Percentiles rank a stretch among this genome's conserved stretches.
Evolutionary conservation across 2,797 vertebrate genomes (phyloP).

Genomic region (Tragopan temminckii): DNA sequence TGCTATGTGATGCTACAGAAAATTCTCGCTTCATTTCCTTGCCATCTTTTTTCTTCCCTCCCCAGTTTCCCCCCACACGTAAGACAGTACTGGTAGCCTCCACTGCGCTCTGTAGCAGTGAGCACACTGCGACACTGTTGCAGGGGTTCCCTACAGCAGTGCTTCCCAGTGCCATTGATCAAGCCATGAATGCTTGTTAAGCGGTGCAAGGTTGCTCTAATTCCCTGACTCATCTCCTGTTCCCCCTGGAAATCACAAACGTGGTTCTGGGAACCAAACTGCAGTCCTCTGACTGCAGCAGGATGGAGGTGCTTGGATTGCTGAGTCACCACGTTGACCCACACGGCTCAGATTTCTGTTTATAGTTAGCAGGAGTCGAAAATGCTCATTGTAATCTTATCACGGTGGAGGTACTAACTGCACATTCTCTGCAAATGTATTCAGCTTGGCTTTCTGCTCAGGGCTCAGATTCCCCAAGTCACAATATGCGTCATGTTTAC

Average conservation of each 20-base stretch:
- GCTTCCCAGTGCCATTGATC: slow-evolving; percentile 67
- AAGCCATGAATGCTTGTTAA: slow-evolving; percentile 56
- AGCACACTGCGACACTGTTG: slow-evolving; percentile 73
- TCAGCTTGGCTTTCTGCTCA: not conserved
- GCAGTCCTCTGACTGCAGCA: slow-evolving; percentile 64
- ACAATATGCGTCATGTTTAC: not conserved
- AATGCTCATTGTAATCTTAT: slow-evolving; percentile 18
- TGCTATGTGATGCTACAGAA: not conserved
- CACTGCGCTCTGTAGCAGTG: not conserved
- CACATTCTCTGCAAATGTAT: not conserved
- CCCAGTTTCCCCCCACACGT: not conserved
- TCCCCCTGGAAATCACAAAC: slow-evolving; percentile 66
- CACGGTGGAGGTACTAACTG: not conserved
- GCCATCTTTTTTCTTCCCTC: not conserved
- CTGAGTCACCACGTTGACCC: slow-evolving; percentile 62
- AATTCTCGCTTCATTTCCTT: slow-evolving; percentile 11
- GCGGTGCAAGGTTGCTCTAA: slow-evolving; percentile 67
- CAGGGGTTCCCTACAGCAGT: slow-evolving; percentile 68
- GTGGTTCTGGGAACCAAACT: slow-evolving; percentile 57
- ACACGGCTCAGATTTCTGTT: slow-evolving; percentile 36
- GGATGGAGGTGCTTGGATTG: slow-evolving; percentile 47
- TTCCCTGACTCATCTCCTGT: slow-evolving; percentile 76
- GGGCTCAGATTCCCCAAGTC: slow-evolving; percentile 38
- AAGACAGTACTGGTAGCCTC: not conserved
- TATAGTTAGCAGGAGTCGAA: slow-evolving; percentile 27